Percentiles rank a stretch among this genome's conserved stretches.
These are phyloP conservation scores for Drosophila cognata DNA, from an alignment of 2,888 invertebrate genomes.

Conservation along the genomic window DNA sequence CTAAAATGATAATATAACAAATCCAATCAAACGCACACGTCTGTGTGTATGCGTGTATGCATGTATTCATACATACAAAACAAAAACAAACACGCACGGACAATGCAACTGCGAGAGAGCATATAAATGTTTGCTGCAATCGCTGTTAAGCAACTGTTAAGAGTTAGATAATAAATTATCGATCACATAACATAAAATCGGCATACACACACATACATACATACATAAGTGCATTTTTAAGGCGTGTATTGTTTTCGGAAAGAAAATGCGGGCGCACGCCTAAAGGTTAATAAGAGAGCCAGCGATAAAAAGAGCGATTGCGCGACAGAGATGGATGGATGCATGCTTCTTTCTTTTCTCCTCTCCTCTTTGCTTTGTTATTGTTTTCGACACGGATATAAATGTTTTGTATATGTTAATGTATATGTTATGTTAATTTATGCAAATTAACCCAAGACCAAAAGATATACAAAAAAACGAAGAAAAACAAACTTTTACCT, in stretches of 20 bases:
- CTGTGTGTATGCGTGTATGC: neutral
- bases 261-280: constrained; percentile 42
- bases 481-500: constrained; percentile 51
- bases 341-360: constrained; percentile 8
- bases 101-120: constrained; percentile 25
- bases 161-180: constrained; percentile 50
- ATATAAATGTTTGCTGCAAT: constrained; percentile 29
- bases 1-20: constrained; percentile 34
- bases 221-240: constrained; percentile 26
- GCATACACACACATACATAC: neutral
- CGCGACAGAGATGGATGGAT: neutral
- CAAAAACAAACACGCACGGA: no score
- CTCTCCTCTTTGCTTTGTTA: constrained; percentile 36
- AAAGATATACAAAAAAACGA: constrained; percentile 6
- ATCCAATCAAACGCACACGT: neutral
- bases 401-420: constrained; percentile 25
- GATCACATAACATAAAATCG: constrained; percentile 14
- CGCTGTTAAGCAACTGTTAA: constrained; percentile 24
- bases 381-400: constrained; percentile 36
- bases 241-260: constrained; percentile 35
- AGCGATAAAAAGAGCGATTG: constrained; percentile 1
- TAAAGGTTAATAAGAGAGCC: constrained; percentile 24
- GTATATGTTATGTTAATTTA: constrained; percentile 21
- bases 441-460: constrained; percentile 39
- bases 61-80: neutral